Base-by-base conservation (phyloP, 2,888 invertebrate genomes). In the Nemoura dubitans region DNA sequence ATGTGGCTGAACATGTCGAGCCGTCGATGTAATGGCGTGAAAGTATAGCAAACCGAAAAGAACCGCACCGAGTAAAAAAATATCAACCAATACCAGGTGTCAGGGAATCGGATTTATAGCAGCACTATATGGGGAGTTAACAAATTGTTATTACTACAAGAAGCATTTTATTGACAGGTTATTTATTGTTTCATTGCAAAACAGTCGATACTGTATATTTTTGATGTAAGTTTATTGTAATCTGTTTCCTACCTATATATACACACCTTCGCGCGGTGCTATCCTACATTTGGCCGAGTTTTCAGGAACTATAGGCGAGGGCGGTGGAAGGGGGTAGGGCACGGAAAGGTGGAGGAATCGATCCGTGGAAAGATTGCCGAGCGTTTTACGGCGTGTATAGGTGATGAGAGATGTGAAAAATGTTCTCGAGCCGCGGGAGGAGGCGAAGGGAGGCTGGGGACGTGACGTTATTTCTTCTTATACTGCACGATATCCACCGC, bases 401-500 rank as follows among this genome's bases (percentile, higher is more conserved):
- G 78, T 78, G 78, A 78, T 78, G 78, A 78, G 78, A 78, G 78
- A 78, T 78, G 78, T 78, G 78, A 78, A 26, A 28, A 28, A 78
- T 78, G 78, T 28, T 78, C 78, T 21, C 28, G 2, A 28, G 78
- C 27, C 78, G 26, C 78, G 26, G 78, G 78, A 76, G 6, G 25
- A 78, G 27, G 78, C 27, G 78, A n/a, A 78, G 78, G 78, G 78
- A 7, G 78, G 28, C 26, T 14, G 28, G 59, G 78, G 78, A 78
- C 78, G 78, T 78, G 78, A 78, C 16, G 78, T 27, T 78, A 78
- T 78, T 78, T 78, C 78, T 78, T 28, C n/a, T n/a, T n/a, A n/a
- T n/a, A n/a, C n/a, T n/a, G 7, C 27, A 78, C 28, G 59, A 59
- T 59, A 21, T 10, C 2, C n/a, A n/a, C n/a, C n/a, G n/a, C n/a